A percentile compares a stretch with the other conserved stretches of the same genome.
Conservation (phyloP, 2,113 vertebrate species). For the Bubalus kerabau region DNA sequence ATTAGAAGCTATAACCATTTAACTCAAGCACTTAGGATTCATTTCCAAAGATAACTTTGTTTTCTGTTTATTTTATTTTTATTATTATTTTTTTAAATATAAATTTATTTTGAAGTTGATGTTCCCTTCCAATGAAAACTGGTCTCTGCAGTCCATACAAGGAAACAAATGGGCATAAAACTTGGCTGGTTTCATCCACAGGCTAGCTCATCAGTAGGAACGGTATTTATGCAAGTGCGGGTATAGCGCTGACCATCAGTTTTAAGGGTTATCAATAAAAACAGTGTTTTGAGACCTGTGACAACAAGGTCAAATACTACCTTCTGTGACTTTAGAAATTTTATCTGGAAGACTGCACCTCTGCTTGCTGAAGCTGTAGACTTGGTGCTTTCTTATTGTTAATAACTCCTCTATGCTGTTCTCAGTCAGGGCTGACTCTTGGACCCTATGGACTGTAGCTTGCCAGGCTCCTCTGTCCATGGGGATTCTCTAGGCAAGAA, state of each 20-base stretch:
- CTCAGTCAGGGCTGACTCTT: not conserved
- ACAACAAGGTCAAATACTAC: not conserved
- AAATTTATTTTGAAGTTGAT: not conserved
- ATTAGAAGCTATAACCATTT: not conserved
- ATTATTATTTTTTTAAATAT: no score
- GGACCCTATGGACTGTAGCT: not conserved
- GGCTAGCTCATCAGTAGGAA: not conserved
- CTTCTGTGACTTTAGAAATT: not conserved
- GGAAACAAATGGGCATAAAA: not conserved
- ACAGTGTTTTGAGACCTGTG: not conserved
- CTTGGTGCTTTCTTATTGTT: not conserved
- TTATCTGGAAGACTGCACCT: not conserved
- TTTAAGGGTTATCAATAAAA: not conserved
- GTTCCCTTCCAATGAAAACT: not conserved
- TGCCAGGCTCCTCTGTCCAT: not conserved
- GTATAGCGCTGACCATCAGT: fast-evolving
- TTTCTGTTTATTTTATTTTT: no score
- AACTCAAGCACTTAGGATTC: not conserved
- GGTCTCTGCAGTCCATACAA: not conserved
- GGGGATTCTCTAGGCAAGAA: not conserved
- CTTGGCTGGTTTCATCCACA: not conserved
- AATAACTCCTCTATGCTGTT: not conserved
- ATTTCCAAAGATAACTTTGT: not conserved
- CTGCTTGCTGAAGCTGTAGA: not conserved
- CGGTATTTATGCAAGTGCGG: not conserved